Conservation (phyloP, 2,888 invertebrate species). For the Lithosia quadra region DNA sequence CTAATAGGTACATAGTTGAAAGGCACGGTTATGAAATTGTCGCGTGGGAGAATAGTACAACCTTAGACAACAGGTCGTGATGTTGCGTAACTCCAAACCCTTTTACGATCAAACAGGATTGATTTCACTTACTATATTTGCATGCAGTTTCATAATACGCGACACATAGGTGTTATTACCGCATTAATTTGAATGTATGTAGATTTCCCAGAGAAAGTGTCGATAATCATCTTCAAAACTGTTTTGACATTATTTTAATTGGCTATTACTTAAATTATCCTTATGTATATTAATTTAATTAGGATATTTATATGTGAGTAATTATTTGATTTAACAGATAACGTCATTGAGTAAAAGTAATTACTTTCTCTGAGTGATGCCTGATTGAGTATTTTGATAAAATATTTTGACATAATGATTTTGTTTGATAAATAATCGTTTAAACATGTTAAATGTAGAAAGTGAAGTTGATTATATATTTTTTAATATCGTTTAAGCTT, state of each 20-base stretch:
- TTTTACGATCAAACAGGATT: conserved; percentile 45
- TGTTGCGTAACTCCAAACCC: conserved; percentile 54
- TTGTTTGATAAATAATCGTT: conserved; percentile 2
- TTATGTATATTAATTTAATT: conserved; percentile 27
- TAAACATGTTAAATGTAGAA: not conserved
- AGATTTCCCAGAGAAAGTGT: conserved; percentile 35
- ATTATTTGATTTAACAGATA: not conserved
- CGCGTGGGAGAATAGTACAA: conserved; percentile 56
- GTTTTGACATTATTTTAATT: conserved; percentile 43
- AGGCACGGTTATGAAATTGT: conserved; percentile 63
- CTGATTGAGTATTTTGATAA: not conserved
- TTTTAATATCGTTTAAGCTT: not conserved
- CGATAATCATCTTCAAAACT: conserved; percentile 40
- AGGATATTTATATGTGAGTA: not conserved
- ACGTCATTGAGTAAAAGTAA: not conserved
- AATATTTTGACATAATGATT: not conserved
- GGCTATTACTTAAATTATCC: conserved; percentile 26
- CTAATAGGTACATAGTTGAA: conserved; percentile 73
- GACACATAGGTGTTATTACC: conserved; percentile 13
- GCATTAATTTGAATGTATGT: conserved; percentile 27
- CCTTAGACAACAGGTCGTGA: conserved; percentile 36
- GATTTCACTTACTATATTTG: conserved; percentile 13
- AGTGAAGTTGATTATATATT: not conserved
- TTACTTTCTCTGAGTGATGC: not conserved
- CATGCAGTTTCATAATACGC: conserved; percentile 20